Percentiles rank a stretch among this genome's conserved stretches.
Evolutionary conservation across 2,113 vertebrate genomes (phyloP).

Genomic region (Emydocephalus ijimae): DNA sequence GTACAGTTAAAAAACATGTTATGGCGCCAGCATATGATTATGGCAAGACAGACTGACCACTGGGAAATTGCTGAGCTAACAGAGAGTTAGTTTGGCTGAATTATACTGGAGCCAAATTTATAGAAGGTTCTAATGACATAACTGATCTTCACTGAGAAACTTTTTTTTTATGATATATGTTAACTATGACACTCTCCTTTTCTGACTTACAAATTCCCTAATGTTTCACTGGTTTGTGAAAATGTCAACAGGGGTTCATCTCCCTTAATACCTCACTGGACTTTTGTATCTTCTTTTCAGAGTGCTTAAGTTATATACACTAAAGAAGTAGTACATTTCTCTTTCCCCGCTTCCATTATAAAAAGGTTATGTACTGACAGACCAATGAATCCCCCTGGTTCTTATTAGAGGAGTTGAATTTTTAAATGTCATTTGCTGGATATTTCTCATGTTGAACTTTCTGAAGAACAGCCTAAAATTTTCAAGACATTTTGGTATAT

Average conservation of each 20-base stretch:
- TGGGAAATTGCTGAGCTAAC: conserved; percentile 91
- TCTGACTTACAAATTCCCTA: conserved; percentile 53
- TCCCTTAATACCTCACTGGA: background rate
- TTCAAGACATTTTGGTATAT: background rate
- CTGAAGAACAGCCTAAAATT: background rate
- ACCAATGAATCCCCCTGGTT: background rate
- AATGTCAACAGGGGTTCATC: background rate
- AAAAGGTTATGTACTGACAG: background rate
- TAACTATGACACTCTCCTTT: conserved; percentile 48
- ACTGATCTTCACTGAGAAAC: conserved; percentile 57
- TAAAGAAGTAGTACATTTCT: background rate
- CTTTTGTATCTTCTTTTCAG: conserved; percentile 5
- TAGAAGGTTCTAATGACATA: conserved; percentile 67
- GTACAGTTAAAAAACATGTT: conserved; percentile 78
- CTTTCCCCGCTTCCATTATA: background rate
- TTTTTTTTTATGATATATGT: conserved; percentile 42
- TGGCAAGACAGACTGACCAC: conserved; percentile 93
- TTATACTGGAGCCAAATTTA: conserved; percentile 63
- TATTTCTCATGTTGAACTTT: background rate
- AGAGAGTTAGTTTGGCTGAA: conserved; percentile 69
- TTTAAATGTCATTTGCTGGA: background rate
- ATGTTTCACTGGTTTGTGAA: conserved; percentile 15
- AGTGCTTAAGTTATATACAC: background rate
- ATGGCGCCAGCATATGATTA: conserved; percentile 91
- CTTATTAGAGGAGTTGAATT: background rate